Evolutionary conservation across 2,888 invertebrate genomes (phyloP).

Genomic region (Fragum sueziense): DNA sequence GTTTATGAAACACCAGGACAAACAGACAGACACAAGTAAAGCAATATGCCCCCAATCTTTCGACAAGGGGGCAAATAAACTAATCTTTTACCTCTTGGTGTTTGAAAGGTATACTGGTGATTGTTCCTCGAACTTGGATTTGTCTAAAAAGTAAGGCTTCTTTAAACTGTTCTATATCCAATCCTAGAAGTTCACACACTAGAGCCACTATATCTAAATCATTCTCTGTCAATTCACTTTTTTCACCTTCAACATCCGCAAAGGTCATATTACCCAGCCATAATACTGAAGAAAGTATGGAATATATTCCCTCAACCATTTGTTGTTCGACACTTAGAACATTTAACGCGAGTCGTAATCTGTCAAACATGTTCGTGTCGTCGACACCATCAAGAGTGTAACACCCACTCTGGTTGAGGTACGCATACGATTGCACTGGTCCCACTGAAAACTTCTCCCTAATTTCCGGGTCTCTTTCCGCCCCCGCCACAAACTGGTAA

Average conservation of each 20-base stretch:
- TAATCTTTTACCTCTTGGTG: conserved; percentile 73
- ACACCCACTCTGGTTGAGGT: conserved; percentile 77
- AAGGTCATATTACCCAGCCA: conserved; percentile 76
- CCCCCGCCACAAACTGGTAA: conserved; percentile 96
- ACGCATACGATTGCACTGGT: conserved; percentile 69
- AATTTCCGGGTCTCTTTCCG: conserved; percentile 70
- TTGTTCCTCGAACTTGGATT: conserved; percentile 76
- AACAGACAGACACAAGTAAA: no score
- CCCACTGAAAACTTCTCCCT: conserved; percentile 70
- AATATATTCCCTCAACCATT: conserved; percentile 76
- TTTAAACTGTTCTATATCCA: conserved; percentile 68
- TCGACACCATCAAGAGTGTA: conserved; percentile 72
- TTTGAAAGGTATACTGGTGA: conserved; percentile 78
- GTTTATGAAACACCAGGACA: no score
- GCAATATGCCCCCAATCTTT: no score
- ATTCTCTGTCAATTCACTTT: conserved; percentile 69
- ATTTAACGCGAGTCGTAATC: conserved; percentile 76
- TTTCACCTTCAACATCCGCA: conserved; percentile 77
- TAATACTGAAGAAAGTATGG: conserved; percentile 74
- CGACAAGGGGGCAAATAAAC: no score
- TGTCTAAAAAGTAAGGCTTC: conserved; percentile 73
- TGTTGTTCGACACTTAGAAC: conserved; percentile 73
- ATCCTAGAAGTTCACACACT: conserved; percentile 73
- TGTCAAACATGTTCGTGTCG: conserved; percentile 75
- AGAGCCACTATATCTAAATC: conserved; percentile 69